phyloP scores from a whole-genome alignment of 2,888 invertebrate species.

The Epirrhoe alternata region DNA sequence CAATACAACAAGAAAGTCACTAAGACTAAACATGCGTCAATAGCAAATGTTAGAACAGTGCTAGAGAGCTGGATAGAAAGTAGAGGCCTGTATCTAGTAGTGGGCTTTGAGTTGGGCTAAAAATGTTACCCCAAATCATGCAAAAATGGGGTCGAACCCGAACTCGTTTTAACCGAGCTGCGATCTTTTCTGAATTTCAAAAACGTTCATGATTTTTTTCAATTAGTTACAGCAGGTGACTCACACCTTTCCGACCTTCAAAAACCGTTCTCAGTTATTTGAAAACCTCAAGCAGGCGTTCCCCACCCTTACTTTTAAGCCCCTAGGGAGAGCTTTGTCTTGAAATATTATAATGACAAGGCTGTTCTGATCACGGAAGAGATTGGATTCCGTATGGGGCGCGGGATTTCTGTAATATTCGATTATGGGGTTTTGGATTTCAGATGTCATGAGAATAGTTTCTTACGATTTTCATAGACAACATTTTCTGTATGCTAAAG shows the following conservation, averaged over 20 bases:
- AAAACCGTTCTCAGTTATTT: background rate
- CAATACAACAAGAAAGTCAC: too few species aligned
- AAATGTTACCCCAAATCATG: too few species aligned
- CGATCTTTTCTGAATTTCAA: too few species aligned
- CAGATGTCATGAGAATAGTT: slow-evolving; percentile 28
- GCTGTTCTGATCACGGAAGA: slow-evolving; percentile 53
- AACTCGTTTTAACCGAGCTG: too few species aligned
- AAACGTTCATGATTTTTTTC: too few species aligned
- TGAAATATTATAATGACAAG: slow-evolving; percentile 58
- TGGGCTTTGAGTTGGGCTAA: too few species aligned
- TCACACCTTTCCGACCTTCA: background rate
- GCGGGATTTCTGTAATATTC: slow-evolving; percentile 33
- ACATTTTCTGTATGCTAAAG: background rate
- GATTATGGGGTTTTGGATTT: slow-evolving; percentile 36
- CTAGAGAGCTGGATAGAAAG: too few species aligned
- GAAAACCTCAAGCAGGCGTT: slow-evolving; percentile 32
- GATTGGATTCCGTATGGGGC: slow-evolving; percentile 45
- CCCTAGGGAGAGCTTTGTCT: slow-evolving; percentile 51
- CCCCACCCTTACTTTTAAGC: slow-evolving; percentile 44
- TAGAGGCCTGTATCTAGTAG: too few species aligned
- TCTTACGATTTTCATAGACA: slow-evolving; percentile 28
- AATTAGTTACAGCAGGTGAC: too few species aligned
- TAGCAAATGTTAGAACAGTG: too few species aligned
- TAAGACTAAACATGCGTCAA: too few species aligned
- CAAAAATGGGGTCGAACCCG: too few species aligned